These are phyloP conservation scores for Stegostoma tigrinum DNA, from an alignment of 2,113 vertebrate genomes.

Conservation along the genomic window DNA sequence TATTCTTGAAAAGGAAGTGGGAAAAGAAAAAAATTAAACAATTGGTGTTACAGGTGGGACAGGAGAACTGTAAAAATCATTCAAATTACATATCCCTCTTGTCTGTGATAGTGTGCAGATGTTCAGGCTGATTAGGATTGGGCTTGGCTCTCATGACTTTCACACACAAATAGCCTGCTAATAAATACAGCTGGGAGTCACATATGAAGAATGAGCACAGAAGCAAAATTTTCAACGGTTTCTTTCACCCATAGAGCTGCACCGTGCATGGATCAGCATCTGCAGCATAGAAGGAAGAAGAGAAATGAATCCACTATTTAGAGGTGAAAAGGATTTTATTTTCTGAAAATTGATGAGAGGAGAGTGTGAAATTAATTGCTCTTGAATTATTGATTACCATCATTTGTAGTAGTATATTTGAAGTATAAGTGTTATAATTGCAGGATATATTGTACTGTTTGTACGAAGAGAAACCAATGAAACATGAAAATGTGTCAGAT, in stretches of 20 bases:
- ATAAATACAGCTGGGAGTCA: not conserved
- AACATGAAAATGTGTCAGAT: not conserved
- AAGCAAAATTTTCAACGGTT: not conserved
- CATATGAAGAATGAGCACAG: not conserved
- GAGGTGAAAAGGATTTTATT: slow-evolving; percentile 11
- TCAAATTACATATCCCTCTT: too few species aligned
- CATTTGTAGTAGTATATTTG: not conserved
- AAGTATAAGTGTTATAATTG: not conserved
- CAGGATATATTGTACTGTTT: not conserved
- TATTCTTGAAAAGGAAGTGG: too few species aligned
- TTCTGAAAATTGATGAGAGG: not conserved
- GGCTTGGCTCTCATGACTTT: not conserved
- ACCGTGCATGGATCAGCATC: not conserved
- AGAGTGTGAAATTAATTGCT: not conserved
- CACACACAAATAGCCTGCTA: not conserved
- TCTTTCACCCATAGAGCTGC: not conserved
- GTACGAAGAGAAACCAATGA: not conserved
- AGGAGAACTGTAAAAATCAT: too few species aligned
- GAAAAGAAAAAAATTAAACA: too few species aligned
- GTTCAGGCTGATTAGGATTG: not conserved
- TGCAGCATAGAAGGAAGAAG: not conserved
- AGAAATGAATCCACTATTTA: not conserved
- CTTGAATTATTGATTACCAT: slow-evolving; percentile 9
- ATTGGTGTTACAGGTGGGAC: too few species aligned
- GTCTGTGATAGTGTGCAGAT: not conserved